phyloP scores from a whole-genome alignment of 2,797 vertebrate genomes.

The Melanitta fusca region DNA sequence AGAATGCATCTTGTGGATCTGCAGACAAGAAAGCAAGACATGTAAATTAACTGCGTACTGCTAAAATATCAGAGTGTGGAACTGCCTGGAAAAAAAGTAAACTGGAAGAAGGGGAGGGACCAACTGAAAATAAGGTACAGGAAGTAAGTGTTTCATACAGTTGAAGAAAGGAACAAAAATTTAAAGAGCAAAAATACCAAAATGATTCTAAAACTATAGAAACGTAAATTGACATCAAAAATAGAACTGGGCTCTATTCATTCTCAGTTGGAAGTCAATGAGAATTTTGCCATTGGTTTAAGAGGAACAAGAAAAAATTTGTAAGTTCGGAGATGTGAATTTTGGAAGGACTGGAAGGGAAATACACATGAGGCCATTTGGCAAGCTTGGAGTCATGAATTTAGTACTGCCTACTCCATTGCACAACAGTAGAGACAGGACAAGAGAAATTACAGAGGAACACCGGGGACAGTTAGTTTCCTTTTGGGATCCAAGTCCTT shows the following conservation, averaged over 20 bases:
- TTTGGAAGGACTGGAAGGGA: background rate
- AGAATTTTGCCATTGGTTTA: background rate
- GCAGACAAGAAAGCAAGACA: conserved; percentile 56
- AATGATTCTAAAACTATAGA: background rate
- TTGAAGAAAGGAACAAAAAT: background rate
- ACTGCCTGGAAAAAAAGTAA: background rate
- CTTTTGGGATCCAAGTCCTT: background rate
- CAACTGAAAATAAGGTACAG: background rate
- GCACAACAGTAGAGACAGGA: background rate
- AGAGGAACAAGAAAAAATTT: background rate
- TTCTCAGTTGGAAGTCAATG: background rate
- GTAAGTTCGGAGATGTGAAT: background rate
- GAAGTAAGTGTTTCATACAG: background rate
- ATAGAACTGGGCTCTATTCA: background rate
- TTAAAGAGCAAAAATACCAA: background rate
- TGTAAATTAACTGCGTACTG: background rate
- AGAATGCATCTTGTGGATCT: conserved; percentile 99
- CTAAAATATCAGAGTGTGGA: background rate
- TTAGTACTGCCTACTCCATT: background rate
- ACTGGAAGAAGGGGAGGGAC: background rate
- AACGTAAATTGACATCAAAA: background rate
- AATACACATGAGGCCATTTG: background rate
- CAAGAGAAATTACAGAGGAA: background rate
- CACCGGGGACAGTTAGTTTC: background rate
- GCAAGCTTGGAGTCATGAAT: background rate